A percentile compares a stretch with the other conserved stretches of the same genome.
Conservation (phyloP, 1,140 invertebrate genomes). For the Agrilus planipennis region DNA sequence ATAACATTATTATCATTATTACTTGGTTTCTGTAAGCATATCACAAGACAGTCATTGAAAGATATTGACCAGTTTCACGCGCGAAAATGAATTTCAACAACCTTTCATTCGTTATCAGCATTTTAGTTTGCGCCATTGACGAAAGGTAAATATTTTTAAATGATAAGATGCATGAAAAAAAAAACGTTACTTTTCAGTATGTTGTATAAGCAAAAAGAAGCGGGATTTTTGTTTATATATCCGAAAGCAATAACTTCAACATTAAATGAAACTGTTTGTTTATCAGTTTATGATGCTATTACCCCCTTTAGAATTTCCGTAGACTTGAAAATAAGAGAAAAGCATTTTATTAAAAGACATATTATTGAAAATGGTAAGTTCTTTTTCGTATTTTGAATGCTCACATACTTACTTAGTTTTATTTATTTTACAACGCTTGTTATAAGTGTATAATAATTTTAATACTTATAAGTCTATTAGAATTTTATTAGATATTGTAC, state of each 20-base stretch:
- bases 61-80: no score
- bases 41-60: no score
- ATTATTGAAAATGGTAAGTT: constrained; percentile 18
- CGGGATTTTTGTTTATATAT: constrained; percentile 21
- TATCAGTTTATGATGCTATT: constrained; percentile 17
- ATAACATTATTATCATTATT: no score
- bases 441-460: not conserved
- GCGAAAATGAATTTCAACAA: no score
- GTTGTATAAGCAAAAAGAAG: no score
- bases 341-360: constrained; percentile 15
- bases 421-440: not conserved
- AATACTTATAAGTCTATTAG: not conserved
- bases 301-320: constrained; percentile 16
- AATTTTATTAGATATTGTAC: not conserved
- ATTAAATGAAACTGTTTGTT: constrained; percentile 25
- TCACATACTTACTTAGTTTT: not conserved
- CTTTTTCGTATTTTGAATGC: not conserved
- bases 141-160: no score
- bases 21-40: no score
- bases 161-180: no score
- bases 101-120: no score
- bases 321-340: constrained; percentile 23
- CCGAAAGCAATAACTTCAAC: constrained; percentile 21
- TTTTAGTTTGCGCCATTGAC: no score
- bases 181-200: no score